Base-by-base conservation (phyloP, 1,140 invertebrate species). In the Brachionus calyciflorus region DNA sequence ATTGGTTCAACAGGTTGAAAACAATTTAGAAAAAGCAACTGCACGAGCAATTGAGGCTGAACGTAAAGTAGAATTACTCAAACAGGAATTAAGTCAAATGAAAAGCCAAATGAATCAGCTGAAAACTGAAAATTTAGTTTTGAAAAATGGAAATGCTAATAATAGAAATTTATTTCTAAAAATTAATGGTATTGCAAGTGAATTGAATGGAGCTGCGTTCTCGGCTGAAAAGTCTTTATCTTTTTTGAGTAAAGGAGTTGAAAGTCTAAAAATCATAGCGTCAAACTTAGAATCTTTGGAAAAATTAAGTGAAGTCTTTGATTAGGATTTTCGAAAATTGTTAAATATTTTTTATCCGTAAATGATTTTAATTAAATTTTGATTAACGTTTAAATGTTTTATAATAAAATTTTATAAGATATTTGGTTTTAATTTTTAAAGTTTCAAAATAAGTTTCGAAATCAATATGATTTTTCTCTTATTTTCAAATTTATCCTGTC, bases 261-360 rank as follows among this genome's bases (percentile, higher is more conserved):
- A 65, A 12, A 65, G 37, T 30, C 41, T 65, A 5, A 65, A 44
- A 44, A 14, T 65, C 21, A 65, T 65, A 19, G 60, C 60, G 24
- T 41, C 60, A 7, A 65, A 65, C 44, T 44, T 65, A n/a, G 60
- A 65, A 24, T 65, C 60, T 7, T 44, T 65, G 40, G 60, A 65
- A 65, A 65, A 65, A 65, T 14, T 65, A 21, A 65, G 33, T 44
- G 60, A 65, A 65, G 19, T 41, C 24, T 10, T 14, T 44, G 37
- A 65, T 12, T 65, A 17, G 33, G 9, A 37, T 49, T 1, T 2
- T 49, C 17, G n/a, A 49, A 17, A 37, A 37, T 37, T 37, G 33
- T 37, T 37, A 37, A n/a, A 37, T 37, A 37, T 37, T 37, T 37
- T 37, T 37, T 37, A 37, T 5, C 33, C 9, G 3, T 37, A 5